These are phyloP conservation scores for Bombylius major DNA, from an alignment of 2,888 invertebrate genomes.

Conservation along the genomic window DNA sequence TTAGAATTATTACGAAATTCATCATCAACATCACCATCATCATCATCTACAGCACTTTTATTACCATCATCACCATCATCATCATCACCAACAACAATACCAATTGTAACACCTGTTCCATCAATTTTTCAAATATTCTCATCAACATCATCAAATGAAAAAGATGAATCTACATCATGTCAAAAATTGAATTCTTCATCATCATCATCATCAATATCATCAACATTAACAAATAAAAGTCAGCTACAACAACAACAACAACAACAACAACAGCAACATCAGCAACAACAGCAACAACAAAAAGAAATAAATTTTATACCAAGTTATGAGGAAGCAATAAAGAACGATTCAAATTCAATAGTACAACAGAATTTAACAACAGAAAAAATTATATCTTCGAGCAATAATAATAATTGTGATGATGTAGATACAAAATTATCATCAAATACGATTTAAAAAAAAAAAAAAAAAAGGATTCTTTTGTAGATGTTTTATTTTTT, in stretches of 20 bases:
- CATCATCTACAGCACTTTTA: background rate
- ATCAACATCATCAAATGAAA: constrained; percentile 3
- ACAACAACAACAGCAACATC: background rate
- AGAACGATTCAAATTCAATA: background rate
- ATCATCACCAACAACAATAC: background rate
- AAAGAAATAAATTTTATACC: background rate
- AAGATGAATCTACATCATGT: background rate
- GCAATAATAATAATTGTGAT: background rate
- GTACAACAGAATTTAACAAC: background rate
- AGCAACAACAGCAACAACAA: background rate
- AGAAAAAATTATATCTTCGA: background rate
- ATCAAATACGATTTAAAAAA: background rate
- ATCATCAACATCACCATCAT: constrained; percentile 15
- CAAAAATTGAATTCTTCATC: background rate
- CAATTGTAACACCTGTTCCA: constrained; percentile 1
- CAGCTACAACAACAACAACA: too few species aligned
- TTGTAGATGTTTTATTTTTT: too few species aligned
- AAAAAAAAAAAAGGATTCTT: too few species aligned
- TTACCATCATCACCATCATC: background rate
- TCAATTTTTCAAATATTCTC: constrained; percentile 11
- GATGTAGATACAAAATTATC: background rate
- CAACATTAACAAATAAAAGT: background rate
- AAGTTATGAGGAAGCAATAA: background rate
- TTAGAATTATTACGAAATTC: constrained; percentile 42
- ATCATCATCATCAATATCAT: background rate